Evolutionary conservation across 2,113 vertebrate species (phyloP), one percentile per base, ranked within the genome.

Genomic region (Capreolus pygargus): DNA sequence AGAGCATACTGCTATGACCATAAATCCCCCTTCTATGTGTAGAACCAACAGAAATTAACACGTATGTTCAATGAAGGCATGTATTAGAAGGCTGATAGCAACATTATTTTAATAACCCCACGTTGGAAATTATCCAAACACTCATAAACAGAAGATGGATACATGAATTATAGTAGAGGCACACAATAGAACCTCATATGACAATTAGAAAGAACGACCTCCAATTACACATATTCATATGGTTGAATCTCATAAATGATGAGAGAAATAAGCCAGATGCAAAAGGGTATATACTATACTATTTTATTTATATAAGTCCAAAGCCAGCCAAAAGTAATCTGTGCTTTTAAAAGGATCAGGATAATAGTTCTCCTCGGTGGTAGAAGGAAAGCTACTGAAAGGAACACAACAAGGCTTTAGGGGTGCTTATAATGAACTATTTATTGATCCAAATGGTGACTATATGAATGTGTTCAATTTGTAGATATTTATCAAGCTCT

Each of bases 291-390:
- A 86, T n/a, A 43, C 60, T 50, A 7, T 17, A 61, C 47, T 92
- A 25, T 84, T 96, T 10, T n/a, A 57, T 47, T 96, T 90, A 92
- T 16, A 2, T 60, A 82, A 94, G 33, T 70, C 54, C 9, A 92
- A 97, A 91, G 50, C 1, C 3, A 83, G 82, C 33, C 23, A 96
- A 92, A 94, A 89, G 70, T 79, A 93, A 86, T 87, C 21, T 93
- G 30, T 79, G 5, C 14, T 84, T 95, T 86, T 78, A 84, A 76
- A 76, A 54, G 52, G 15, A 58, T 45, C 23, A 58, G 45, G n/a
- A 89, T 84, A 79, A 74, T 36, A 33, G 17, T n/a, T 84, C 2
- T 70, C 27, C 61, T 58, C 70, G 13, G 19, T 92, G 47, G 25
- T 36, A 78, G 25, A 92, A 52, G 4, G 33, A 15, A 25, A 83